Base-by-base conservation (phyloP, 1,140 invertebrate genomes). In the Cepaea nemoralis region DNA sequence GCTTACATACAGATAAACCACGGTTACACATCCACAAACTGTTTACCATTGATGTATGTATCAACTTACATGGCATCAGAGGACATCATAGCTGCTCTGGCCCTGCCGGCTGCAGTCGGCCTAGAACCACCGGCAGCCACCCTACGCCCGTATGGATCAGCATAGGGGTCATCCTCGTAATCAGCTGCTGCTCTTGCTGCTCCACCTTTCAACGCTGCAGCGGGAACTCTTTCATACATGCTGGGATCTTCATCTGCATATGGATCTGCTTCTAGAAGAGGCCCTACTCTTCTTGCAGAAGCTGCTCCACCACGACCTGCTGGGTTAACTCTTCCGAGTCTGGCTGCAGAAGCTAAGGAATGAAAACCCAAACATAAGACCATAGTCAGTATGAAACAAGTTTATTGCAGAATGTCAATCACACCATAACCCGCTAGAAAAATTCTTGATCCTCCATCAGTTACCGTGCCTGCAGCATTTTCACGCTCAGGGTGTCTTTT, bases 61-160 rank as follows among this genome's bases (percentile, higher is more conserved):
- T 35, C 5, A 14, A 73, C 70, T 73, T 40, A 73, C 70, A 73
- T 27, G n/a, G 40, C 70, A 73, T 39, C 70, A 19, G 39, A 14
- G 45, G 37, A 19, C n/a, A 40, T 37, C 5, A 40, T 16, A 8
- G 37, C 39, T 45, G 70, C 33, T 40, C 70, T 73, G 1, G 40
- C 8, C 12, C 40, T 73, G 37, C 10, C 10, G 37, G 70, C 37
- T 22, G n/a, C 10, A 8, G 10, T 12, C 24, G 24, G 35, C 12
- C 24, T 40, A 1, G 70, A 14, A 40, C 14, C 39, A 19, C 33
- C 40, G 40, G 37, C 37, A 31, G 70, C 14, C 1, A 69, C 37
- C 27, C 70, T 73, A 22, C 70, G 10, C 24, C 1, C 31, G 24
- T 22, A 33, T 31, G 27, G 27, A 22, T 70, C 67, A 70, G 10